Conservation (phyloP, 2,888 invertebrate genomes). For the Dendrolimus pini region DNA sequence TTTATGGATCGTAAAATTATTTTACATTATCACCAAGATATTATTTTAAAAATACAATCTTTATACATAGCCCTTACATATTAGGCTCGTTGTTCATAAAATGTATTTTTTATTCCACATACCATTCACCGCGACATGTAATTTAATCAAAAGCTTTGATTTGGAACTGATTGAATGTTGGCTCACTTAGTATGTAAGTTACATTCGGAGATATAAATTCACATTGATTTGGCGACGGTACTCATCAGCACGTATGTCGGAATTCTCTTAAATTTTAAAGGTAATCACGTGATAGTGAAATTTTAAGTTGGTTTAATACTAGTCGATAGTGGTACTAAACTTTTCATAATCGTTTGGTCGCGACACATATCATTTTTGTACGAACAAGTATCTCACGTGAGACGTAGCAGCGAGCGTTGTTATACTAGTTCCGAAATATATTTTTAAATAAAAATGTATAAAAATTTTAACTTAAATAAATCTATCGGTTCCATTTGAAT, state of each 20-base stretch:
- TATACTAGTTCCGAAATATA: constrained; percentile 13
- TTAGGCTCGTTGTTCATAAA: constrained; percentile 24
- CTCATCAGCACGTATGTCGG: constrained; percentile 32
- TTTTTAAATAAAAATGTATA: not conserved
- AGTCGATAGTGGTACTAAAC: constrained; percentile 44
- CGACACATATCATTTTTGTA: constrained; percentile 55
- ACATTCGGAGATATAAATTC: constrained; percentile 19
- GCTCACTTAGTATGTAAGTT: constrained; percentile 53
- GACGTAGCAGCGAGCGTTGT: constrained; percentile 3
- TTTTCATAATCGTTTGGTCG: constrained; percentile 50
- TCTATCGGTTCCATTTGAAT: constrained; percentile 30
- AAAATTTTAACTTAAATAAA: constrained; percentile 19
- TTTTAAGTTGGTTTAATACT: constrained; percentile 36
- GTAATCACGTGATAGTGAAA: constrained; percentile 29
- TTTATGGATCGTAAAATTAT: constrained; percentile 58
- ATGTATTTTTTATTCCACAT: constrained; percentile 20
- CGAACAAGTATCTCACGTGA: constrained; percentile 3
- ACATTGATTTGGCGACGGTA: constrained; percentile 48
- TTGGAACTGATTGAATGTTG: constrained; percentile 66
- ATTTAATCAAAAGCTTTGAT: constrained; percentile 67
- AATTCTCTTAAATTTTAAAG: constrained; percentile 26
- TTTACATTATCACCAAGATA: constrained; percentile 40
- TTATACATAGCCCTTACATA: constrained; percentile 22
- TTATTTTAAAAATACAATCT: constrained; percentile 27
- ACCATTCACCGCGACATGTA: not conserved